Conservation (phyloP, 2,797 vertebrate genomes). For the Emys orbicularis region DNA sequence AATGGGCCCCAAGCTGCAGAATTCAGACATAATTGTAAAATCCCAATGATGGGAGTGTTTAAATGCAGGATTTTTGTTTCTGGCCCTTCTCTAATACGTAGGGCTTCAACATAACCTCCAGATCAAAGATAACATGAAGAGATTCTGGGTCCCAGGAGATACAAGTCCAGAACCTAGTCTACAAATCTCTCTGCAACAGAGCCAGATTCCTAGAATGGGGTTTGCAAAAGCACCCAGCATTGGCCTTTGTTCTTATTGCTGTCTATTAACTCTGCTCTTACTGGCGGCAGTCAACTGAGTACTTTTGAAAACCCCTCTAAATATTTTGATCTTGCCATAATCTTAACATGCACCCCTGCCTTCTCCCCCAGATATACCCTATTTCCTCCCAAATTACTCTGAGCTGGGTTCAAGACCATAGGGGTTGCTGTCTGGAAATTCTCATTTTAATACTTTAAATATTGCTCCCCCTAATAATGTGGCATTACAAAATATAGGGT, state of each 20-base stretch:
- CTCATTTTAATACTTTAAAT: not conserved
- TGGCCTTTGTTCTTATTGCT: not conserved
- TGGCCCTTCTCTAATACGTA: not conserved
- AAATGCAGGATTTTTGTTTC: not conserved
- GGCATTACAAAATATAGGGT: not conserved
- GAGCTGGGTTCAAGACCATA: not conserved
- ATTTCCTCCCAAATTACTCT: not conserved
- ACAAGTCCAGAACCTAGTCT: not conserved
- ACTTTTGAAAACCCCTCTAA: not conserved
- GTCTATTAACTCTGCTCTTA: no score
- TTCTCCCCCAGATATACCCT: not conserved
- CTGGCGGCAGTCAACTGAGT: not conserved
- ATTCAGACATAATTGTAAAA: not conserved
- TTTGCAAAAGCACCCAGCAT: not conserved
- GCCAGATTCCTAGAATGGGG: not conserved
- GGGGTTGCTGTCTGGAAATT: not conserved
- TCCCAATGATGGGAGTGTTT: not conserved
- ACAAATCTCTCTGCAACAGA: not conserved
- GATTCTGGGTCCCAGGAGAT: not conserved
- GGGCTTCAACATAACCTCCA: not conserved
- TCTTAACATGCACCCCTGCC: not conserved
- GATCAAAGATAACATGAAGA: not conserved
- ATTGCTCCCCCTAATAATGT: not conserved
- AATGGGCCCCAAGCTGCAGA: not conserved
- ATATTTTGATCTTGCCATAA: not conserved